A percentile compares a stretch with the other conserved stretches of the same genome.
phyloP scores from a whole-genome alignment of 2,113 vertebrate species.

The Sturnus vulgaris region DNA sequence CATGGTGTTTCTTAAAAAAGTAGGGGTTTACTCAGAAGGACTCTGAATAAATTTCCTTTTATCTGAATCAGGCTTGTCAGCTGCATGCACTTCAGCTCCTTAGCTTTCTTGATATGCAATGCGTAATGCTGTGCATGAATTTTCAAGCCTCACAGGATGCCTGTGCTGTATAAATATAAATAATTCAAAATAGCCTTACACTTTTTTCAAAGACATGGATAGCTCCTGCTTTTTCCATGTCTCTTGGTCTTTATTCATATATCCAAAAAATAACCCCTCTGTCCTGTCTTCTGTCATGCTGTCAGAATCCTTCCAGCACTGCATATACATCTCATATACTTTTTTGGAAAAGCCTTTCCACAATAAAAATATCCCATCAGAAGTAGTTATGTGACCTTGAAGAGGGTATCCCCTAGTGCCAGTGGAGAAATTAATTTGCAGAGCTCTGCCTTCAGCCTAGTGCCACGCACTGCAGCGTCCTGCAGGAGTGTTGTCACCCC shows the following conservation, averaged over 20 bases:
- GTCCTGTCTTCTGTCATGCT: neutral
- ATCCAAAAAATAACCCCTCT: neutral
- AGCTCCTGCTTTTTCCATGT: neutral
- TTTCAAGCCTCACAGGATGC: neutral
- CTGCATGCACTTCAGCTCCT: neutral
- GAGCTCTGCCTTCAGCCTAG: neutral
- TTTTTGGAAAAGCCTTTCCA: neutral
- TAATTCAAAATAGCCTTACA: neutral
- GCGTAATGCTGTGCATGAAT: neutral
- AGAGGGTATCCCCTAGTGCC: neutral
- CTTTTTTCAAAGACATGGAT: neutral
- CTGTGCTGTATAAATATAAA: neutral
- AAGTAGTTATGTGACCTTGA: neutral
- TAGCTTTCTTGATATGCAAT: neutral
- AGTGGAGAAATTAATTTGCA: neutral
- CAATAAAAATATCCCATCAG: neutral
- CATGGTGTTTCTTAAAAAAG: slow-evolving; percentile 1
- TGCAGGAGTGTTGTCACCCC: neutral
- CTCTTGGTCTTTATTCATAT: neutral
- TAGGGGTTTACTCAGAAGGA: neutral
- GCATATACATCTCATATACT: neutral
- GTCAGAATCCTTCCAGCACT: neutral
- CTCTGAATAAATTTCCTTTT: neutral
- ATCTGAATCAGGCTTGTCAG: neutral
- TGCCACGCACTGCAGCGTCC: fast-evolving